Base-by-base conservation (phyloP, 2,888 invertebrate genomes). In the Apamea anceps region DNA sequence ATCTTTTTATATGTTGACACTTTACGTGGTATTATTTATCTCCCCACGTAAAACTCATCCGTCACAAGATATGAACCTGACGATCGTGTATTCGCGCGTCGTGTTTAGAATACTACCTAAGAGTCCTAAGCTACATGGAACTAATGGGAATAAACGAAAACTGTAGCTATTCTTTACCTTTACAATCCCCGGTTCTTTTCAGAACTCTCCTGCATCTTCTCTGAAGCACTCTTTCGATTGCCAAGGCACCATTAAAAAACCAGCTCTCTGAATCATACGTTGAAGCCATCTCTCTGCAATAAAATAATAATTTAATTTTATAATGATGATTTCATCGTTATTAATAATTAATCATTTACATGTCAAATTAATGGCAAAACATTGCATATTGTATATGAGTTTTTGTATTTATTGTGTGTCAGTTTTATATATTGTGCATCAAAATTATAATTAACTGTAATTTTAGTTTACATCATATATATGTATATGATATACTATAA, bases 241-340 rank as follows among this genome's bases (percentile, higher is more conserved):
- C 98, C 18, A 97, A 97, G 1, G 98, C 97, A 0, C 98, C 98
- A 88, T 98, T 98, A 87, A 97, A 93, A 0, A 97, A 97, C 97
- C 97, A 97, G 37, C 67, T 95, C 91, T 72, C 96, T 90, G 2
- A 97, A 97, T 5, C 94, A 87, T 97, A 97, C 87, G 97, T 95
- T 6, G 88, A 85, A 71, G 91, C 94, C 6, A 97, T 89, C 87
- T 97, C 97, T 8, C 96, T 93, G 88, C 57, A 42, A 68, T 72
- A 12, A 37, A 54, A 15, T 1, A n/a, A 57, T 3, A 6, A 54
- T 25, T 57, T 25, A 25, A 3, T 57, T 57, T 10, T 10, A n/a
- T 12, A 25, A 57, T n/a, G 13, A n/a, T 28, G 25, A 57, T 57
- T 3, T 10, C 25, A 1, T 25, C 57, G 25, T 25, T 25, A 25